Evolutionary conservation across 2,888 invertebrate species (phyloP), one percentile per base, ranked within the genome.

Genomic region (Ptychoptera albimana): DNA sequence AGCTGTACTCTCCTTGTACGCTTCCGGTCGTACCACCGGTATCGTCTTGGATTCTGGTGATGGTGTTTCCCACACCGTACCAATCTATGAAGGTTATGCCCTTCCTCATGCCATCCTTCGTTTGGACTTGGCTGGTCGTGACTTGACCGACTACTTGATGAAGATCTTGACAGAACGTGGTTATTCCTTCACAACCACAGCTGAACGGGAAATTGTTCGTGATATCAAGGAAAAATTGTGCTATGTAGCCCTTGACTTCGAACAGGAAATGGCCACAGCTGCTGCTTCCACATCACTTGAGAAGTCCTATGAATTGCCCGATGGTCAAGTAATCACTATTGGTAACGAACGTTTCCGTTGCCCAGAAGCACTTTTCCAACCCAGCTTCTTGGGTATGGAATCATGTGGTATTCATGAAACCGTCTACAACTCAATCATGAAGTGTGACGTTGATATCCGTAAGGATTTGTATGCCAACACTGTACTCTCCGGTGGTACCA

Each of bases 341-440:
- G 88, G 88, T 54, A 88, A 88, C 67, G 89, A 91, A 64, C 72
- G 89, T 59, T 91, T 91, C 87, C 85, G 89, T 70, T 89, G 89
- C 65, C 91, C 91, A n/a, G 91, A 91, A 65, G 88, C 89, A 49
- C 77, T 91, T 52, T 91, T 91, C 86, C 89, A 91, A 64, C 89
- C 89, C 53, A 86, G 87, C 47, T 89, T 89, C 83, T 66, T 86
- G 73, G 63, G 63, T 50, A 63, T 63, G 86, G 86, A 87, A 76
- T 83, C 84, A 51, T 80, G 80, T 72, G 86, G 86, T 61, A 87
- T 89, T 73, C 88, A 88, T 72, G 88, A 88, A 73, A 88, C 87
- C 68, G 83, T 84, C 60, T 91, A 87, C 84, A 89, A 88, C 76
- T 87, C 87, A 69, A 89, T 91, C 81, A 89, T 89, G 89, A 89